Base-by-base conservation (phyloP, 2,113 vertebrate genomes). In the Semnornis frantzii region DNA sequence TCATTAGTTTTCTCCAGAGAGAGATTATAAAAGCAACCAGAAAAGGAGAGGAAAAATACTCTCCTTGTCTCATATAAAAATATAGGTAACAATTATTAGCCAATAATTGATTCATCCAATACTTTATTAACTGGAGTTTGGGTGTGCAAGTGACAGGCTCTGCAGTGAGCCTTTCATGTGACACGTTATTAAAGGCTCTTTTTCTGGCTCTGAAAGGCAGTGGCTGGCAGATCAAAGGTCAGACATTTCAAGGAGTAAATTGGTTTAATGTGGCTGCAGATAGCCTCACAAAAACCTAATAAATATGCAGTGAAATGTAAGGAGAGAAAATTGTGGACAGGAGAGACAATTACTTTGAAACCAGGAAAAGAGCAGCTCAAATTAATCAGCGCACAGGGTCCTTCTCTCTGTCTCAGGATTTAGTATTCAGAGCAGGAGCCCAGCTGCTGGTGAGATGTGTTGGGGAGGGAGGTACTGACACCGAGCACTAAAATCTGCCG, bases 321-420 rank as follows among this genome's bases (percentile, higher is more conserved):
- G 96, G 91, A 94, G 94, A 87, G 88, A 95, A 97, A 97, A 96
- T 96, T 93, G 94, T 97, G 93, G 96, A 97, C 95, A 96, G 92
- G 96, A 96, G 96, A 97, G 96, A 97, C 96, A 97, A 97, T 97
- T 97, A 97, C 96, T 96, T 95, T 94, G 96, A 97, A 97, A 95
- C 94, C 90, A 91, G 97, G 94, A 93, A 95, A 96, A 96, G 94
- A 97, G 96, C 90, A 86, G 87, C 93, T 96, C 84, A 95, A 94
- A 96, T 96, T 97, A 97, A 97, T 96, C 96, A 94, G 95, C 1
- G 18, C 42, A 80, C 15, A 0, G 55, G 82, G 82, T 94, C 79
- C 90, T 94, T 89, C 94, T 64, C 66, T 80, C 79, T 55, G 82
- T 55, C 94, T 90, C 69, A 12, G 59, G 86, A 60, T 95, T 95